Base-by-base conservation (phyloP, 2,888 invertebrate genomes). In the Athrips mouffetella region DNA sequence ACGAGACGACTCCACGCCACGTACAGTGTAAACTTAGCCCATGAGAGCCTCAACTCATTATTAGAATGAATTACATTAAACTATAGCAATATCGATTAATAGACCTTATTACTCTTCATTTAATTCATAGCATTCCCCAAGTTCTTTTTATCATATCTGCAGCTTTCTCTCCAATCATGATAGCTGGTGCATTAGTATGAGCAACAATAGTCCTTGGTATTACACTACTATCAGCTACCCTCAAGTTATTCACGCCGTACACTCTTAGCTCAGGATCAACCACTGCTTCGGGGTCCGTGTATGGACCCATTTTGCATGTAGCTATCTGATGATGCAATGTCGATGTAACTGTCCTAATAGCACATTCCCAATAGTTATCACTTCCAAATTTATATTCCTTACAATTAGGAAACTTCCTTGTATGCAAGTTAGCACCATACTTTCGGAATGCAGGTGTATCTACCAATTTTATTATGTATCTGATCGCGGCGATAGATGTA, bases 121-220 rank as follows among this genome's bases (percentile, higher is more conserved):
- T 10, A 15, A 4, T 3, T 42, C 8, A 39, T 23, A 29, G 6
- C 39, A 46, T 46, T 13, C 48, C 46, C 91, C 91, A 92, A 45
- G 79, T 75, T 29, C 68, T 65, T 56, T 89, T 90, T 45, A 93
- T 90, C 71, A 92, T 81, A 66, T 92, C 92, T 0, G 93, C 89
- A 2, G 90, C 93, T 60, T 93, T 94, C 74, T 94, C 94, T 0
- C 91, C 94, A 23, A 93, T 90, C 93, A 93, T 93, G 31, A 93
- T 90, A 0, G 92, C 91, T 2, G 92, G 91, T 0, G 92, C 92
- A 47, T 91, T 91, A 0, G 92, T 92, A 70, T 94, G 93, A 0
- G 91, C 90, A 6, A 91, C 91, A 35, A 91, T 89, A 5, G 92
- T 89, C 45, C 88, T 80, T 1, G 94, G 93, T 69, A 94, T 92